These are phyloP conservation scores for Gnatocerus cornutus DNA, from an alignment of 2,888 invertebrate species.

Conservation along the genomic window DNA sequence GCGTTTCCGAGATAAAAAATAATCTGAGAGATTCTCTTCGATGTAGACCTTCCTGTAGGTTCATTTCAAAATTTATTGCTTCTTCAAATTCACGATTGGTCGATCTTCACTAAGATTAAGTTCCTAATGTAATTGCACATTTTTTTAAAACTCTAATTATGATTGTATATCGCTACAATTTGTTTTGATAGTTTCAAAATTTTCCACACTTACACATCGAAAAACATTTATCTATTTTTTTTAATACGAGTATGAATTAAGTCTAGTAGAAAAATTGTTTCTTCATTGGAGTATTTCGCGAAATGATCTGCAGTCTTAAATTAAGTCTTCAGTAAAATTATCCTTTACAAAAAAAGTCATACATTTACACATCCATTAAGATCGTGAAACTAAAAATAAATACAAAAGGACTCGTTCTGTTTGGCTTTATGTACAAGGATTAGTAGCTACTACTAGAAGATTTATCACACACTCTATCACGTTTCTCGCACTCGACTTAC, in stretches of 20 bases:
- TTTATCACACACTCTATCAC: conserved; percentile 55
- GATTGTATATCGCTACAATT: conserved; percentile 63
- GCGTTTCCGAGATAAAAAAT: conserved; percentile 40
- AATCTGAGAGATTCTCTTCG: conserved; percentile 41
- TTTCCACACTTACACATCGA: conserved; percentile 51
- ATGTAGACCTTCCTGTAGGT: conserved; percentile 44
- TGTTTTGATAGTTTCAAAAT: conserved; percentile 43
- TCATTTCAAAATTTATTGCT: conserved; percentile 49
- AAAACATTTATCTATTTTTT: conserved; percentile 45
- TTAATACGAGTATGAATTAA: conserved; percentile 37
- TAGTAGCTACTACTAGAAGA: conserved; percentile 34
- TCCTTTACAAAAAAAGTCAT: conserved; percentile 40
- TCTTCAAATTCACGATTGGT: conserved; percentile 50
- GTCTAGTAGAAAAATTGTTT: conserved; percentile 49
- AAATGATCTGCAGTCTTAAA: conserved; percentile 49
- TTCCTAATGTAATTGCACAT: conserved; percentile 51
- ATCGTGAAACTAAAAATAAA: conserved; percentile 40
- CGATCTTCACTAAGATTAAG: conserved; percentile 49
- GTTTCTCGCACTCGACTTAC: conserved; percentile 32
- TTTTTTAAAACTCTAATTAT: conserved; percentile 51
- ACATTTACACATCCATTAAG: conserved; percentile 34
- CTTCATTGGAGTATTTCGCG: conserved; percentile 50
- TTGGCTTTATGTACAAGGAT: conserved; percentile 45
- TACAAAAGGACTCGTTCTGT: conserved; percentile 37
- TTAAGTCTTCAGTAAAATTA: conserved; percentile 48